Evolutionary conservation across 2,797 vertebrate genomes (phyloP).

Genomic region (Mycteria americana): DNA sequence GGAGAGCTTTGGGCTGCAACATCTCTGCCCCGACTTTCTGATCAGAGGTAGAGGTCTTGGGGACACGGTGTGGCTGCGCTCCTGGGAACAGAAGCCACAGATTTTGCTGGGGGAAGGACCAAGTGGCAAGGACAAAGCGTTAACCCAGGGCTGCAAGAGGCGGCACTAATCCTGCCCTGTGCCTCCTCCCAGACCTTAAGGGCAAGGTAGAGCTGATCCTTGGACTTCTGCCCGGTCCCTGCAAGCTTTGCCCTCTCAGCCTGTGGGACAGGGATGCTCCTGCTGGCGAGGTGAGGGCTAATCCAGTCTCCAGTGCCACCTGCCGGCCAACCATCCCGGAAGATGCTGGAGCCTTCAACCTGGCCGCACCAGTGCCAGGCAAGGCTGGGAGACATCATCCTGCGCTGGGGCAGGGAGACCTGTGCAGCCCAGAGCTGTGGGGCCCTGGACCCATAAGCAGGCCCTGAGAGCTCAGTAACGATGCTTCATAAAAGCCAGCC

Average conservation of each 20-base stretch:
- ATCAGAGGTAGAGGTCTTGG: neutral
- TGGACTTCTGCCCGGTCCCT: fast-evolving
- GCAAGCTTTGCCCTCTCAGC: neutral
- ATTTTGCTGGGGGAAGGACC: neutral
- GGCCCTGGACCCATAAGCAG: neutral
- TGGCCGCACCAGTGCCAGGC: fast-evolving
- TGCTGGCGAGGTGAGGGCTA: neutral
- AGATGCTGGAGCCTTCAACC: fast-evolving
- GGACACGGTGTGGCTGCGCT: neutral
- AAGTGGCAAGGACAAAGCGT: neutral
- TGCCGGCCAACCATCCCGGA: neutral
- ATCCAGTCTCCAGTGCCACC: constrained; percentile 6
- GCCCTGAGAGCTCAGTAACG: neutral
- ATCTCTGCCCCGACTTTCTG: neutral
- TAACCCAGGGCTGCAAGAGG: neutral
- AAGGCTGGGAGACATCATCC: neutral
- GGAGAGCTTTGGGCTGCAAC: too few species aligned
- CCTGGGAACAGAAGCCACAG: neutral
- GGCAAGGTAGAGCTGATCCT: neutral
- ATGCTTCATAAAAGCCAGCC: neutral
- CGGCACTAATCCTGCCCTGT: neutral
- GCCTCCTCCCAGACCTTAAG: neutral
- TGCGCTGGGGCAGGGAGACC: neutral
- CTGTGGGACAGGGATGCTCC: fast-evolving
- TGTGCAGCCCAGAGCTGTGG: neutral